Evolutionary conservation across 2,113 vertebrate species (phyloP).

Genomic region (Vulpes ferrilata): DNA sequence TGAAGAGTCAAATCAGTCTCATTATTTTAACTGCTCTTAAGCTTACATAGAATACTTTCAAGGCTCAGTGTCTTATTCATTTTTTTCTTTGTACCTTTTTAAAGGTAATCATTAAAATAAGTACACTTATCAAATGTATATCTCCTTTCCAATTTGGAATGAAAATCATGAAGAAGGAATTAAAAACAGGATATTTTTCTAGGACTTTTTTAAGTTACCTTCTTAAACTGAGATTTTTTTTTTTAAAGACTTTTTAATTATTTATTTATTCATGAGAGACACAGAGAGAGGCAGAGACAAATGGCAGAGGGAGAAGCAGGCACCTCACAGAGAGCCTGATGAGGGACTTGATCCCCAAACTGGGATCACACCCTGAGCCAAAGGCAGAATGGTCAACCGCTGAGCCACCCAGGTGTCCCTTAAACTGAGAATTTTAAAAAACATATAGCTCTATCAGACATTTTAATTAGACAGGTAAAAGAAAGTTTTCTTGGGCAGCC

Average conservation of each 20-base stretch:
- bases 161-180: background rate
- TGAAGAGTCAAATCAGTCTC: background rate
- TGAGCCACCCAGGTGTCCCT: background rate
- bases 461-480: conserved; percentile 39
- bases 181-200: background rate
- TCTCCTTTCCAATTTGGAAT: background rate
- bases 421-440: background rate
- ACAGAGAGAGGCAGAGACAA: background rate
- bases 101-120: conserved; percentile 40
- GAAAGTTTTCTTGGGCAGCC: background rate
- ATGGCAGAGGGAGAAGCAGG: background rate
- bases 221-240: background rate
- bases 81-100: background rate
- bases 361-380: background rate
- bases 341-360: background rate
- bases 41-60: background rate
- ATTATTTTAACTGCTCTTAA: background rate
- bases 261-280: background rate
- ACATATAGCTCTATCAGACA: background rate
- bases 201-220: background rate
- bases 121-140: background rate
- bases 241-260: background rate
- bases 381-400: background rate
- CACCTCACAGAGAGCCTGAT: background rate
- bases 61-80: background rate